These are phyloP conservation scores for Listronotus oregonensis DNA, from an alignment of 1,140 invertebrate genomes.

Conservation along the genomic window DNA sequence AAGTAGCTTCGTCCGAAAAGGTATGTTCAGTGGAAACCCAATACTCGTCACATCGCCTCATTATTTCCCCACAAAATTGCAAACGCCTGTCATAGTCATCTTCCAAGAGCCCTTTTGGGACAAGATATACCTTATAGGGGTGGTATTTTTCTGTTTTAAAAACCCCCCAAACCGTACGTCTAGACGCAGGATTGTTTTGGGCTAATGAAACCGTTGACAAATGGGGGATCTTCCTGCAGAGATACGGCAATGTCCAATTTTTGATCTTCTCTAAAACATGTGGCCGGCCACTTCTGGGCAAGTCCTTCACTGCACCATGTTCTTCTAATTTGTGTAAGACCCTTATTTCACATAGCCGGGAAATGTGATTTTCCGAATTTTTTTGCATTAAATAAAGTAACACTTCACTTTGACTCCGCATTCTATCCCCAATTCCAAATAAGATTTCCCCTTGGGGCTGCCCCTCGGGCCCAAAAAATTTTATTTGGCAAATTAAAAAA, in stretches of 20 bases:
- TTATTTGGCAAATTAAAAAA: not conserved
- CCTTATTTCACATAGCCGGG: no score
- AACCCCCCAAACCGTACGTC: conserved; percentile 3
- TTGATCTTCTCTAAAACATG: conserved; percentile 13
- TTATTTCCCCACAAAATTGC: conserved; percentile 19
- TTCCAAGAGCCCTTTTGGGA: conserved; percentile 11
- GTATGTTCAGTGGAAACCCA: conserved; percentile 14
- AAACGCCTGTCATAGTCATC: conserved; percentile 15
- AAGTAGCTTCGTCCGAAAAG: conserved; percentile 11
- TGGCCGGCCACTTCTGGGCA: not conserved
- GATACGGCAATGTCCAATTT: conserved; percentile 17
- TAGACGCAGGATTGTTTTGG: conserved; percentile 4
- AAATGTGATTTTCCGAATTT: conserved; percentile 7
- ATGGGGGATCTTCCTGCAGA: conserved; percentile 4
- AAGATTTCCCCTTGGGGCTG: not conserved
- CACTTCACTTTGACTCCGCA: conserved; percentile 2
- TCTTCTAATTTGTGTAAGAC: no score
- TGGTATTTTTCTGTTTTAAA: conserved; percentile 16
- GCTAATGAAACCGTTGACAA: conserved; percentile 1
- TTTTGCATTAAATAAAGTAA: conserved; percentile 16
- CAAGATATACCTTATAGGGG: conserved; percentile 1
- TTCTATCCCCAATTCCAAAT: conserved; percentile 4
- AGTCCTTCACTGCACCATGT: not conserved
- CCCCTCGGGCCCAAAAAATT: not conserved
- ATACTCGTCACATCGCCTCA: conserved; percentile 6